Percentiles rank a stretch among this genome's conserved stretches.
These are phyloP conservation scores for Ephydatia muelleri DNA, from an alignment of 37 sponge, comb jelly and placozoan genomes.

Conservation along the genomic window DNA sequence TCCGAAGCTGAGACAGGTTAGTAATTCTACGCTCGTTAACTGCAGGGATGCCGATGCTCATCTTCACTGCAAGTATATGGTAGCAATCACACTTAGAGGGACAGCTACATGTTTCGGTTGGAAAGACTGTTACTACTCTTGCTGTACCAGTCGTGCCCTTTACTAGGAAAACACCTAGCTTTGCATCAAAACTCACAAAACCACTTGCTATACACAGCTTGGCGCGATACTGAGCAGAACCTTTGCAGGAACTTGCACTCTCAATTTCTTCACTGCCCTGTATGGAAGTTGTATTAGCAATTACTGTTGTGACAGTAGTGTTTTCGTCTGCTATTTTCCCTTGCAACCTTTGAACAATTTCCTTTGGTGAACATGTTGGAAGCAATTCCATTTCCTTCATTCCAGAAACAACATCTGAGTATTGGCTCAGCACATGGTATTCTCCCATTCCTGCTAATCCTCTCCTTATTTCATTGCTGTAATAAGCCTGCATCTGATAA, in stretches of 20 bases:
- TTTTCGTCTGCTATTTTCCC: too few species aligned
- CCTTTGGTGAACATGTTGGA: slow-evolving; percentile 11
- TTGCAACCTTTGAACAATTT: slow-evolving; percentile 5
- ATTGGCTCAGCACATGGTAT: slow-evolving; percentile 10
- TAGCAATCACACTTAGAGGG: slow-evolving; percentile 53
- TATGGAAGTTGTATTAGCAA: too few species aligned
- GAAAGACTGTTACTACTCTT: slow-evolving; percentile 43
- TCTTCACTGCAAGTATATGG: slow-evolving; percentile 54
- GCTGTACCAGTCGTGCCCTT: slow-evolving; percentile 18
- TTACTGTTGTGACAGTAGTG: too few species aligned
- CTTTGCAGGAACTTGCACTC: neutral
- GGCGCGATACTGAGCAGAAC: neutral
- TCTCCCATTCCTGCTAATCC: slow-evolving; percentile 56
- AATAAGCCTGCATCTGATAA: slow-evolving; percentile 57
- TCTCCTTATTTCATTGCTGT: slow-evolving; percentile 58
- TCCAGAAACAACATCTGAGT: neutral
- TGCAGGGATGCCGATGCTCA: slow-evolving; percentile 41
- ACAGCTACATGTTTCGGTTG: slow-evolving; percentile 60
- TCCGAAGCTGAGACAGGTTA: slow-evolving; percentile 51
- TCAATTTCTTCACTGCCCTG: neutral
- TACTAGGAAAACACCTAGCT: slow-evolving; percentile 29
- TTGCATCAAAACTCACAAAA: slow-evolving; percentile 20
- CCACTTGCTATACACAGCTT: neutral
- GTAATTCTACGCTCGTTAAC: neutral
- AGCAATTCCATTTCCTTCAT: neutral